These are phyloP conservation scores for Eonycteris spelaea DNA, from an alignment of 2,113 vertebrate genomes.

Conservation along the genomic window DNA sequence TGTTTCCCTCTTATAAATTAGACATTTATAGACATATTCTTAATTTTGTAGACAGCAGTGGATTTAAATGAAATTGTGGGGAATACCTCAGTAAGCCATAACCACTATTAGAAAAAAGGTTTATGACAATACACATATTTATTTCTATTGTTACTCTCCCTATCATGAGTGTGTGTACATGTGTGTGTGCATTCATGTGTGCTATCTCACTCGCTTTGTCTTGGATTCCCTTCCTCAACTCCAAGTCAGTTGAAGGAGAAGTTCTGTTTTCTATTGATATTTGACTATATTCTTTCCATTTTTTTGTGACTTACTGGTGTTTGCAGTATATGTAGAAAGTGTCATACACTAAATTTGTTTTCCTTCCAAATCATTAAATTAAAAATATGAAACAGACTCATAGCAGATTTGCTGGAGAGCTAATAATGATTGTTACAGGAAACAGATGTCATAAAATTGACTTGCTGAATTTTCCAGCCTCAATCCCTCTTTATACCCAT, in stretches of 20 bases:
- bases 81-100: neutral
- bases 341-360: neutral
- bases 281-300: neutral
- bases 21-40: neutral
- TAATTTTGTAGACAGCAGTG: neutral
- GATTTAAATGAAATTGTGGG: neutral
- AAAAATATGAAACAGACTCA: neutral
- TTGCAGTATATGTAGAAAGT: neutral
- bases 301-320: neutral
- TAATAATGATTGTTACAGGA: neutral
- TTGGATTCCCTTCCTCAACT: neutral
- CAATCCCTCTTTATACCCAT: neutral
- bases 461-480: neutral
- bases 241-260: neutral
- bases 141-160: neutral
- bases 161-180: neutral
- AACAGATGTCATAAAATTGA: slow-evolving; percentile 14
- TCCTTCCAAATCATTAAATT: slow-evolving; percentile 24
- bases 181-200: neutral
- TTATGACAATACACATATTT: neutral
- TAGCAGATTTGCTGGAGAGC: neutral
- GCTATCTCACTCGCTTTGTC: neutral
- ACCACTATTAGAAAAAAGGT: neutral
- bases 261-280: neutral
- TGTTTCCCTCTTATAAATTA: neutral